Evolutionary conservation across 2,113 vertebrate genomes (phyloP).

Genomic region (Odocoileus hemionus): DNA sequence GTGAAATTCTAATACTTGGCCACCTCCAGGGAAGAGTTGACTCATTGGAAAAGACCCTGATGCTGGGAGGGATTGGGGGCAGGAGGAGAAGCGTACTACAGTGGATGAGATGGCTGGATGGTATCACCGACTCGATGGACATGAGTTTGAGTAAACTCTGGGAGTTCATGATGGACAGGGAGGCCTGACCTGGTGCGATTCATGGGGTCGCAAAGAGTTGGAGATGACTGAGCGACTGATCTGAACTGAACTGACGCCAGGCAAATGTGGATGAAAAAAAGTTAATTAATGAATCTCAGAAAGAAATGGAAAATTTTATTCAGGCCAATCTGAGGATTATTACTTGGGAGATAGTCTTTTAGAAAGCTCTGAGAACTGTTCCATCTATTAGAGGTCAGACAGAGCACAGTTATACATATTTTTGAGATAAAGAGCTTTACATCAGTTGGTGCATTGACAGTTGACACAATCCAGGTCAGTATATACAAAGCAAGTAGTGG

Average conservation of each 20-base stretch:
- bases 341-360: not conserved
- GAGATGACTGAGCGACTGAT: too few species aligned
- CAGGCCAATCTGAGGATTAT: not conserved
- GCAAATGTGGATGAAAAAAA: not conserved
- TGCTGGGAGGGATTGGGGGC: too few species aligned
- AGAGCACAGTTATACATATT: not conserved
- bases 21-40: too few species aligned
- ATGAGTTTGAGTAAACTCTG: too few species aligned
- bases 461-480: not conserved
- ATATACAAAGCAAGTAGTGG: not conserved
- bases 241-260: not conserved
- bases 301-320: not conserved
- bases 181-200: too few species aligned
- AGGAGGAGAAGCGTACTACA: too few species aligned
- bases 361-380: not conserved
- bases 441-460: not conserved
- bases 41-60: too few species aligned
- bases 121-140: too few species aligned
- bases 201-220: too few species aligned
- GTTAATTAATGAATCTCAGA: not conserved
- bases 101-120: too few species aligned
- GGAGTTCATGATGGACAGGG: too few species aligned
- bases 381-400: not conserved
- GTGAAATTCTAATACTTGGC: too few species aligned
- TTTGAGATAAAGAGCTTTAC: not conserved